Percentiles rank a stretch among this genome's conserved stretches.
phyloP scores from a whole-genome alignment of 2,888 invertebrate genomes.

The Petrolisthes cinctipes region DNA sequence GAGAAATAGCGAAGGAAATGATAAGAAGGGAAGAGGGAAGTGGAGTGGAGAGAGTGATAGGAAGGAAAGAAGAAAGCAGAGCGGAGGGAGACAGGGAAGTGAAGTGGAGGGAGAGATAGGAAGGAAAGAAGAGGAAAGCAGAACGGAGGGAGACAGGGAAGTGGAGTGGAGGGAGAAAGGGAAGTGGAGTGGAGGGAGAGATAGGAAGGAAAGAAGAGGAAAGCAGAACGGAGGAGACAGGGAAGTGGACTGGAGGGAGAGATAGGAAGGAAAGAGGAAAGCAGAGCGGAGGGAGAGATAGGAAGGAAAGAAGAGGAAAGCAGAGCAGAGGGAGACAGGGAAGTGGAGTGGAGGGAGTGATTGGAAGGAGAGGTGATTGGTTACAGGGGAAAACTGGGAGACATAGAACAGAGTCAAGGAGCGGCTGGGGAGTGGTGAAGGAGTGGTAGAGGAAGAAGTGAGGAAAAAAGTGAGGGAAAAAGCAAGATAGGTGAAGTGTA shows the following conservation, averaged over 20 bases:
- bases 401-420: background rate
- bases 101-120: background rate
- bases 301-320: constrained; percentile 12
- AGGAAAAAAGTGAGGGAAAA: background rate
- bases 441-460: background rate
- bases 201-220: background rate
- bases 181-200: too few relatives aligned
- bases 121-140: background rate
- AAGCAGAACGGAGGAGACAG: background rate
- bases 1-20: background rate
- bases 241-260: background rate
- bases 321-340: constrained; percentile 21
- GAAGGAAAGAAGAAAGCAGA: background rate
- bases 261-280: background rate
- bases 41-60: background rate
- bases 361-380: background rate
- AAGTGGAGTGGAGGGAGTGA: background rate
- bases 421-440: background rate
- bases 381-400: background rate
- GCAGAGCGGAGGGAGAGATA: background rate
- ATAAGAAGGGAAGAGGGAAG: background rate
- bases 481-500: background rate
- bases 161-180: too few relatives aligned
- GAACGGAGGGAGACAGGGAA: background rate
- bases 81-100: background rate